phyloP scores from a whole-genome alignment of 2,797 vertebrate genomes.

The Hippopotamyrus pictus region DNA sequence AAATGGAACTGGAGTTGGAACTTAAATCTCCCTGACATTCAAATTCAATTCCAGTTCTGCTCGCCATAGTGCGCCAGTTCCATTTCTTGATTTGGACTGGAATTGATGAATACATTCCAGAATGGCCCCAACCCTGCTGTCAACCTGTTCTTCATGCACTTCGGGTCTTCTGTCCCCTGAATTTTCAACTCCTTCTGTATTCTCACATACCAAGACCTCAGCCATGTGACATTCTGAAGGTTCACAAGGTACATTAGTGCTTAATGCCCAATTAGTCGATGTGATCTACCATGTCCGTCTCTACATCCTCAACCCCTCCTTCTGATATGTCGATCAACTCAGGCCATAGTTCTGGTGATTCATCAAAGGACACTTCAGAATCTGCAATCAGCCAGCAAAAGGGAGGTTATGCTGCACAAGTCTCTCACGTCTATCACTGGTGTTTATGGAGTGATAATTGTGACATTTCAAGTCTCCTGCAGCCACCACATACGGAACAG shows the following conservation, averaged over 20 bases:
- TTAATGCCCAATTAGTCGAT: neutral
- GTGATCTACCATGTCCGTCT: neutral
- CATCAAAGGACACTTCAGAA: neutral
- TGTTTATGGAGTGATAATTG: neutral
- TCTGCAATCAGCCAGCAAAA: neutral
- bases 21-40: neutral
- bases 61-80: neutral
- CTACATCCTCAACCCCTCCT: neutral
- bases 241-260: neutral
- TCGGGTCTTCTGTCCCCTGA: neutral
- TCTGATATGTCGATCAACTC: neutral
- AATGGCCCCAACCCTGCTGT: neutral
- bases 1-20: neutral
- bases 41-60: neutral
- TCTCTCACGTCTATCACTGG: neutral
- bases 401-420: neutral
- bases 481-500: neutral
- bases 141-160: neutral
- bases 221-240: neutral
- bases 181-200: neutral
- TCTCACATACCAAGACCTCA: neutral
- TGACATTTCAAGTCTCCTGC: neutral
- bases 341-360: neutral
- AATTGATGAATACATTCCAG: neutral
- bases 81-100: neutral